These are phyloP conservation scores for Lepidocolaptes lacrymiger DNA, from an alignment of 2,797 vertebrate genomes.

Conservation along the genomic window DNA sequence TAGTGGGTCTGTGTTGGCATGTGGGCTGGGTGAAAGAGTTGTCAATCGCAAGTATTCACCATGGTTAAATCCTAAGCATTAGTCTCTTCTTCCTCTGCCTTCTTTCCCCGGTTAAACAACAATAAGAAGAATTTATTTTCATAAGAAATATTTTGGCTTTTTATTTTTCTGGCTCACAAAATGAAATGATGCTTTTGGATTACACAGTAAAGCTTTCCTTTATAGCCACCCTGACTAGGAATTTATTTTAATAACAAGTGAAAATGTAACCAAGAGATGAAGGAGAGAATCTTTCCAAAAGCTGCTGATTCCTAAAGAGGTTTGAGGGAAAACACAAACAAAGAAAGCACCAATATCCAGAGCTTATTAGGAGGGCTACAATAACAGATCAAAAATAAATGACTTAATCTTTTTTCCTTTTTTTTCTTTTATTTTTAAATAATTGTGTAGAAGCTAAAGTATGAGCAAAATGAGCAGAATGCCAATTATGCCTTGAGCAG, in stretches of 20 bases:
- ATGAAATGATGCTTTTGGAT: neutral
- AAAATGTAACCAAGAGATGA: neutral
- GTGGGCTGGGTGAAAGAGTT: neutral
- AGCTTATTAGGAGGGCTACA: neutral
- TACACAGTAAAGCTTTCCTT: neutral
- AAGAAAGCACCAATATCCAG: neutral
- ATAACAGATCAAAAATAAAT: neutral
- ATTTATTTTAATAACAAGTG: neutral
- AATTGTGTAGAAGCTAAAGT: neutral
- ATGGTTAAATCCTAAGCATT: neutral
- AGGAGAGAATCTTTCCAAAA: neutral
- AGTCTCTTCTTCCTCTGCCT: neutral
- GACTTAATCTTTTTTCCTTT: fast-evolving
- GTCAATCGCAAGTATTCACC: neutral
- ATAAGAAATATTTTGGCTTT: neutral
- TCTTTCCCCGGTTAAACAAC: neutral
- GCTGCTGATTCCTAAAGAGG: neutral
- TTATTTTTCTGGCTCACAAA: neutral
- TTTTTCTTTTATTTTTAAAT: neutral
- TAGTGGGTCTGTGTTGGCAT: neutral
- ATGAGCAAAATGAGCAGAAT: neutral
- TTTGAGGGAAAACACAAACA: neutral
- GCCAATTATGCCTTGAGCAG: neutral
- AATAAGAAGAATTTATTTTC: neutral
- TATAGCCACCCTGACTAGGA: neutral